A percentile compares a stretch with the other conserved stretches of the same genome.
Evolutionary conservation across 2,797 vertebrate species (phyloP).

Genomic region (Aythya fuligula): DNA sequence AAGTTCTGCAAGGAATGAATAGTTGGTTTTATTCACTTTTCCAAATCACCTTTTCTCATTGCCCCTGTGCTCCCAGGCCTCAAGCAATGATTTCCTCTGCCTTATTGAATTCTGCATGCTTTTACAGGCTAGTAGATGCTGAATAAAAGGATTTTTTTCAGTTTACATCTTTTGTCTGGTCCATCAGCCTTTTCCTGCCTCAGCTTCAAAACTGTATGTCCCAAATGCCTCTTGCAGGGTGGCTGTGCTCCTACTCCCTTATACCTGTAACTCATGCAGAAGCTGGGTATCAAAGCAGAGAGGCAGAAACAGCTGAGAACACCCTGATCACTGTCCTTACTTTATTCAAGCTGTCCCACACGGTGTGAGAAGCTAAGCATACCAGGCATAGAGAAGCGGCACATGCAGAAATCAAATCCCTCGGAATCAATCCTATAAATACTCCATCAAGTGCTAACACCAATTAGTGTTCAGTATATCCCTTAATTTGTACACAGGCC

Average conservation of each 20-base stretch:
- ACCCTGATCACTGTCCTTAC: fast-evolving
- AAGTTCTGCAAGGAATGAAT: background rate
- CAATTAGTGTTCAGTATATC: background rate
- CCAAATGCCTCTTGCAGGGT: background rate
- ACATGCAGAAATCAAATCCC: background rate
- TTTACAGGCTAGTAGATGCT: background rate
- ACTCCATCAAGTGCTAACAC: background rate
- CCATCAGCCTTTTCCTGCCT: background rate
- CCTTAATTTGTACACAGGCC: background rate
- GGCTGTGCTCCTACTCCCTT: background rate
- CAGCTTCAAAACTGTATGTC: background rate
- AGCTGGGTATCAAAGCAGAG: background rate
- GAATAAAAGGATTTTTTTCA: background rate
- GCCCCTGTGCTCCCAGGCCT: background rate
- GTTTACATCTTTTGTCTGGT: background rate
- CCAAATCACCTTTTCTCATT: background rate
- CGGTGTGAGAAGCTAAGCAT: background rate
- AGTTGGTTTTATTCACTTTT: background rate
- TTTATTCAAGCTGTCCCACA: background rate
- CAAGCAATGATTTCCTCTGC: background rate
- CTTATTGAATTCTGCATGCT: background rate
- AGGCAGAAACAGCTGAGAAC: background rate
- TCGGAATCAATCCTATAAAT: background rate
- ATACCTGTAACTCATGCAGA: background rate
- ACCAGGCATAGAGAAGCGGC: background rate